These are phyloP conservation scores for Schizotus pectinicornis DNA, from an alignment of 2,888 invertebrate species.

Conservation along the genomic window DNA sequence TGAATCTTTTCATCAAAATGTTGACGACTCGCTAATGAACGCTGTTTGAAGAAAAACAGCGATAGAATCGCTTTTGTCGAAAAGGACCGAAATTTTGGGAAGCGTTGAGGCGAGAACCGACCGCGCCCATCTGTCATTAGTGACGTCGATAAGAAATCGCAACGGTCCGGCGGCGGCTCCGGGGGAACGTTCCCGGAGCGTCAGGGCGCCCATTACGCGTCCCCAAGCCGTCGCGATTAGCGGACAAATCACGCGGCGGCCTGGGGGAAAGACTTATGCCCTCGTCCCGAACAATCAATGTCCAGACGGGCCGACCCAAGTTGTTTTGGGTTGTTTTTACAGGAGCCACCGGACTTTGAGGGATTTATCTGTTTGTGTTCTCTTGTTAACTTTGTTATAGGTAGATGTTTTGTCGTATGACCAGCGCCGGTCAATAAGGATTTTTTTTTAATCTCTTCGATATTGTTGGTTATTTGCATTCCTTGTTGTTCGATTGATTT, in stretches of 20 bases:
- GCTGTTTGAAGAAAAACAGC: too few relatives aligned
- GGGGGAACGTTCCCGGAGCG: neutral
- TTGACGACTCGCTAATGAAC: too few relatives aligned
- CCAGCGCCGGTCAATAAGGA: too few relatives aligned
- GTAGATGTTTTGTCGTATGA: conserved; percentile 15
- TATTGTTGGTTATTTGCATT: too few relatives aligned
- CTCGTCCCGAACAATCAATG: conserved; percentile 58
- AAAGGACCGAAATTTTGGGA: conserved; percentile 43
- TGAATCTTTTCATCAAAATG: too few relatives aligned
- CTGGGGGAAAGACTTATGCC: conserved; percentile 56
- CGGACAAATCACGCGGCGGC: conserved; percentile 57
- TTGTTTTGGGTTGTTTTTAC: conserved; percentile 41
- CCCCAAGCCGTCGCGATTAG: conserved; percentile 55
- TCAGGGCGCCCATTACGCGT: conserved; percentile 51
- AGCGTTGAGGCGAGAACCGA: neutral
- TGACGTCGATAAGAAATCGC: neutral
- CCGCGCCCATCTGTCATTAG: neutral
- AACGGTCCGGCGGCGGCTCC: neutral
- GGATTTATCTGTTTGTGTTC: conserved; percentile 54
- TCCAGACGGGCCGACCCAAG: conserved; percentile 44
- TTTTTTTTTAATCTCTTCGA: too few relatives aligned
- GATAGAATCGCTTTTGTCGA: too few relatives aligned
- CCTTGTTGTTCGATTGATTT: too few relatives aligned
- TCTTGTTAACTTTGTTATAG: conserved; percentile 26
- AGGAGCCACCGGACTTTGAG: conserved; percentile 50